Percentiles rank a stretch among this genome's conserved stretches.
Conservation (phyloP, 1,140 invertebrate genomes). For the Cardiocondyla obscurior region DNA sequence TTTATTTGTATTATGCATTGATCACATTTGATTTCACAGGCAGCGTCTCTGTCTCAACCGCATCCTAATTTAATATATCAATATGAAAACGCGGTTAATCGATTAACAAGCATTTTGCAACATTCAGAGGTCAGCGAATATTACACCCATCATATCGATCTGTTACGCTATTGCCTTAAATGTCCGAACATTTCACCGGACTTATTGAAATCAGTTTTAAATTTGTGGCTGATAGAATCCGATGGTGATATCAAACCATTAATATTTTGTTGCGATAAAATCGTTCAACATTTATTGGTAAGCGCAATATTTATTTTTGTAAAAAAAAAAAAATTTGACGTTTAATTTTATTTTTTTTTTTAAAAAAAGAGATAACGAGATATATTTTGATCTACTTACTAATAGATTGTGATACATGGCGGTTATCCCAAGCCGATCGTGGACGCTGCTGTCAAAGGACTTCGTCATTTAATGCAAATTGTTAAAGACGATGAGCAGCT, state of each 20-base stretch:
- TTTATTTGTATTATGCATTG: background rate
- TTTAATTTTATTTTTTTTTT: too few relatives aligned
- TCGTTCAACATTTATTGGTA: conserved; percentile 59
- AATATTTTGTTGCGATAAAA: conserved; percentile 26
- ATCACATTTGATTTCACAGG: conserved; percentile 9
- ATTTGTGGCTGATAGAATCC: conserved; percentile 64
- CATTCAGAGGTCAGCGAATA: conserved; percentile 56
- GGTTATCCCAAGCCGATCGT: conserved; percentile 31
- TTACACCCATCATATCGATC: conserved; percentile 73
- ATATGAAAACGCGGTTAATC: conserved; percentile 46
- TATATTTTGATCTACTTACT: background rate
- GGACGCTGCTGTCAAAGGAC: conserved; percentile 56
- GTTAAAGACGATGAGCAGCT: background rate
- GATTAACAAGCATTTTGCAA: conserved; percentile 50
- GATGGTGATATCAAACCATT: conserved; percentile 63
- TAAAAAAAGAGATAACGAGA: too few relatives aligned
- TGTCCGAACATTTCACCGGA: conserved; percentile 29
- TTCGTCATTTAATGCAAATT: conserved; percentile 44
- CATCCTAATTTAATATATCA: background rate
- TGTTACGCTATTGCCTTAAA: conserved; percentile 64
- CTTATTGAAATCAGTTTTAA: conserved; percentile 52
- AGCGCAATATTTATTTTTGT: background rate
- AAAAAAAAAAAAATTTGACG: too few relatives aligned
- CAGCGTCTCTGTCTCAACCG: conserved; percentile 43
- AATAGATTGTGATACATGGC: conserved; percentile 37